A percentile compares a stretch with the other conserved stretches of the same genome.
phyloP scores from a whole-genome alignment of 1,140 invertebrate genomes.

The Leptinotarsa undecemlineata region DNA sequence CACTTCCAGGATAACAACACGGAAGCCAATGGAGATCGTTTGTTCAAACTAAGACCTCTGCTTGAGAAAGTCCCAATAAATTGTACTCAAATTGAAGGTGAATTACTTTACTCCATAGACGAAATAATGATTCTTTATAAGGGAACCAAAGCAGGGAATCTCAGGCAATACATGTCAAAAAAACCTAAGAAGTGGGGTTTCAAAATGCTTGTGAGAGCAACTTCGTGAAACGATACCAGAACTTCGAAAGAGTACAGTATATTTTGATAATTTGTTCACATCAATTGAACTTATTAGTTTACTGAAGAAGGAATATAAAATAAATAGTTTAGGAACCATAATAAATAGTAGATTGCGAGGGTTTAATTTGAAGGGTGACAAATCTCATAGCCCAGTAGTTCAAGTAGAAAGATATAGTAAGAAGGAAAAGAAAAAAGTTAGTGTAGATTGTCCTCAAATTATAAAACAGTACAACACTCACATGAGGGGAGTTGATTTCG shows the following conservation, averaged over 20 bases:
- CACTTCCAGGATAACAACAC: neutral
- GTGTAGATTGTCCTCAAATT: conserved; percentile 20
- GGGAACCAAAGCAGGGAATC: neutral
- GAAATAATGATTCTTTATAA: neutral
- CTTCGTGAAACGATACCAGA: neutral
- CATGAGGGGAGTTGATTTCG: conserved; percentile 33
- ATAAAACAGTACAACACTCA: conserved; percentile 29
- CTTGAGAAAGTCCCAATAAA: neutral
- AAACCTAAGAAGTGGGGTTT: neutral
- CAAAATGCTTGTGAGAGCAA: neutral
- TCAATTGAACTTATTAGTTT: neutral
- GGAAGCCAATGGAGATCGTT: neutral
- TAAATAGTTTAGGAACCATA: neutral
- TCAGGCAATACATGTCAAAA: neutral
- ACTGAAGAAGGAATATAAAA: neutral
- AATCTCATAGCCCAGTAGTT: neutral
- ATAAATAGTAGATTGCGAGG: neutral
- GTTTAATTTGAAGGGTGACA: neutral
- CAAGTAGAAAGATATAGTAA: neutral
- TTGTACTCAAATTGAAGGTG: neutral
- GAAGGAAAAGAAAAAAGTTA: neutral
- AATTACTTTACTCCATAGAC: neutral
- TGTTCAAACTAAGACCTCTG: neutral
- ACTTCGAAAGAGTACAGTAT: neutral
- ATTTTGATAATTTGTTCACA: neutral